phyloP scores from a whole-genome alignment of 2,113 vertebrate genomes.

The Burhinus bistriatus region DNA sequence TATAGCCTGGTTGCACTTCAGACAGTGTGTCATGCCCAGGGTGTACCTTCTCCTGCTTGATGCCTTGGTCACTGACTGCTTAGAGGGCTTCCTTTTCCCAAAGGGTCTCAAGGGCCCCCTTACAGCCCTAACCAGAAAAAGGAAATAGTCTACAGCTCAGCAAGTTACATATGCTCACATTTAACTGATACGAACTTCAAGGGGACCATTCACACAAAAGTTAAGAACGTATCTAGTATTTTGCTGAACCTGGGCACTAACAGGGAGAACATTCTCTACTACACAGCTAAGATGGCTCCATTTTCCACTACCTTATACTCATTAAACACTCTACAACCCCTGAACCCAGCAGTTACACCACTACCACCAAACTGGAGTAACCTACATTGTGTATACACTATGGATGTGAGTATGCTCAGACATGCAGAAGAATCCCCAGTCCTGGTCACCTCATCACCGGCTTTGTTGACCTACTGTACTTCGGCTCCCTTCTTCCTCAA shows the following conservation, averaged over 20 bases:
- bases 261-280: not conserved
- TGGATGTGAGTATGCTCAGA: not conserved
- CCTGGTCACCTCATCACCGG: not conserved
- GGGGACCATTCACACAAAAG: not conserved
- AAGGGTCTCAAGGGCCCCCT: not conserved
- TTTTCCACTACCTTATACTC: not conserved
- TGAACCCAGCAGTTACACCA: not conserved
- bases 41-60: not conserved
- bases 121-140: not conserved
- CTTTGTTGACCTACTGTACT: not conserved
- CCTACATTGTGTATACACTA: not conserved
- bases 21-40: fast-evolving
- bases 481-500: not conserved
- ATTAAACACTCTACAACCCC: not conserved
- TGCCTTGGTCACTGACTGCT: not conserved
- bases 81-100: not conserved
- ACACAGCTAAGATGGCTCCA: not conserved
- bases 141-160: not conserved
- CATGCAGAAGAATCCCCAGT: not conserved
- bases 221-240: not conserved
- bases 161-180: not conserved
- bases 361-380: not conserved
- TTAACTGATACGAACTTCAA: not conserved
- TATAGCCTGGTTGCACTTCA: not conserved
- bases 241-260: not conserved